phyloP scores from a whole-genome alignment of 2,113 vertebrate genomes.

The human (Homo sapiens) region GRCh38 chr3:188314501-188315000 shows the following conservation, averaged over 20 bases:
- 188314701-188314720: no score
- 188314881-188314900: background rate
- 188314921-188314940: background rate
- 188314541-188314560: background rate
- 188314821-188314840: background rate
- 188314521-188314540: background rate
- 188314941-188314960: background rate
- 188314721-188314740: no score
- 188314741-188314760: no score
- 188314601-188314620: background rate
- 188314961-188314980: background rate
- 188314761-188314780: no score
- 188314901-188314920: conserved; percentile 34
- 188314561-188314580: background rate
- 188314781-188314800: no score
- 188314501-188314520: background rate
- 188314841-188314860: background rate
- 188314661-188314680: no score
- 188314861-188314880: background rate
- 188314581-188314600: background rate
- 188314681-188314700: no score
- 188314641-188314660: no score
- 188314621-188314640: no score
- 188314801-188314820: no score
- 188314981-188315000: background rate